Percentiles rank a stretch among this genome's conserved stretches.
phyloP scores from a whole-genome alignment of 2,888 invertebrate genomes.

The Ypsolopha sequella region DNA sequence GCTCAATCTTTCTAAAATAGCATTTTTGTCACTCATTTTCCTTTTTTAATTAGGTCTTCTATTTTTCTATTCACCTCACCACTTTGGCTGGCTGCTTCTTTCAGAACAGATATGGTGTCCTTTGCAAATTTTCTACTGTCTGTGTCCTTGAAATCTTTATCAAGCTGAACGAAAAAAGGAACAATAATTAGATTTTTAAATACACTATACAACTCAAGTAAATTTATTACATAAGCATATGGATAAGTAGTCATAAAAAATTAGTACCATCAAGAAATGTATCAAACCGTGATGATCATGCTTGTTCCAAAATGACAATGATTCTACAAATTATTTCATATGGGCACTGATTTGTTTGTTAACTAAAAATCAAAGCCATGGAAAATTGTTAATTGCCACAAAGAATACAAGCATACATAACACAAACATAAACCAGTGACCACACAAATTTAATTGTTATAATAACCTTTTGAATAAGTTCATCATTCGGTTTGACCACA shows the following conservation, averaged over 20 bases:
- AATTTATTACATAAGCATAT: constrained; percentile 6
- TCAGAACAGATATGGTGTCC: constrained; percentile 45
- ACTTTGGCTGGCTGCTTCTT: constrained; percentile 54
- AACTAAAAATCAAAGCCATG: no score
- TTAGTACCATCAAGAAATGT: constrained; percentile 18
- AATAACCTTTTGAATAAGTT: constrained; percentile 67
- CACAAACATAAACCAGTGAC: constrained; percentile 1
- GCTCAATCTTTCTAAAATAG: constrained; percentile 56
- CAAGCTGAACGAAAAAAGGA: constrained; percentile 39
- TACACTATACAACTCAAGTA: neutral
- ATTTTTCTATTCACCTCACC: constrained; percentile 55
- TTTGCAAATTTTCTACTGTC: constrained; percentile 37
- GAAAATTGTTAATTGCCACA: neutral
- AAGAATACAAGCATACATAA: neutral
- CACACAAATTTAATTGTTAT: constrained; percentile 12
- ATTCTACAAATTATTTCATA: neutral
- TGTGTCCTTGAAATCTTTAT: constrained; percentile 38
- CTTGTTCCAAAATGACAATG: neutral
- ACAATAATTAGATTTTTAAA: neutral
- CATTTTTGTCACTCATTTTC: constrained; percentile 59
- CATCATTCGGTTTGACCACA: constrained; percentile 66
- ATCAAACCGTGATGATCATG: constrained; percentile 37
- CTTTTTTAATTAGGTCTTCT: constrained; percentile 53
- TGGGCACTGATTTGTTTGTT: neutral
- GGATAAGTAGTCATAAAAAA: constrained; percentile 7